Percentiles rank a stretch among this genome's conserved stretches.
phyloP scores from a whole-genome alignment of 2,797 vertebrate genomes.

The Sebastes aleutianus region DNA sequence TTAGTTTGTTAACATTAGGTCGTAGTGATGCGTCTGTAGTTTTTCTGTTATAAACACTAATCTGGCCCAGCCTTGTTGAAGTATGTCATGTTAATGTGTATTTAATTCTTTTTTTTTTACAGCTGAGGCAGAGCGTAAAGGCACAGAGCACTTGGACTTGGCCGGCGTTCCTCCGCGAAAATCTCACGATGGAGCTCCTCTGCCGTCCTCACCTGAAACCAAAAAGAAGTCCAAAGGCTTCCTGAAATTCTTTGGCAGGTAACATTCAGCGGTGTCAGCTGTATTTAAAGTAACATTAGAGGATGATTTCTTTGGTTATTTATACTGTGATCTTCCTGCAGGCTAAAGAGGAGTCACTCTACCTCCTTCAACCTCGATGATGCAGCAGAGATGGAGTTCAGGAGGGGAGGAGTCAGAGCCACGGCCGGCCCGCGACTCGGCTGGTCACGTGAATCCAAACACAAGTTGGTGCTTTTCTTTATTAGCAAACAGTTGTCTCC shows the following conservation, averaged over 20 bases:
- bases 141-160: constrained; percentile 90
- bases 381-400: constrained; percentile 89
- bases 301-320: neutral
- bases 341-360: constrained; percentile 94
- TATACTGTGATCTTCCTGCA: constrained; percentile 45
- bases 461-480: constrained; percentile 70
- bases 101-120: neutral
- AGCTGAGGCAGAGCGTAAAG: constrained; percentile 89
- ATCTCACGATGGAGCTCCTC: constrained; percentile 67
- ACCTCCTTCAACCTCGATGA: constrained; percentile 92
- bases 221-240: constrained; percentile 95
- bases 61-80: neutral
- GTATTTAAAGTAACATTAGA: accelerated
- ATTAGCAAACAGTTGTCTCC: neutral
- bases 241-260: constrained; percentile 94
- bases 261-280: constrained; percentile 13
- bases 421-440: constrained; percentile 93
- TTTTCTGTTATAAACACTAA: neutral
- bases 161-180: constrained; percentile 79
- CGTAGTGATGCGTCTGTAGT: neutral
- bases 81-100: neutral
- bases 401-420: constrained; percentile 93
- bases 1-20: neutral
- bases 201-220: constrained; percentile 86
- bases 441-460: constrained; percentile 91